Base-by-base conservation (phyloP, 1,140 invertebrate species). In the Zaprionus davidi region DNA sequence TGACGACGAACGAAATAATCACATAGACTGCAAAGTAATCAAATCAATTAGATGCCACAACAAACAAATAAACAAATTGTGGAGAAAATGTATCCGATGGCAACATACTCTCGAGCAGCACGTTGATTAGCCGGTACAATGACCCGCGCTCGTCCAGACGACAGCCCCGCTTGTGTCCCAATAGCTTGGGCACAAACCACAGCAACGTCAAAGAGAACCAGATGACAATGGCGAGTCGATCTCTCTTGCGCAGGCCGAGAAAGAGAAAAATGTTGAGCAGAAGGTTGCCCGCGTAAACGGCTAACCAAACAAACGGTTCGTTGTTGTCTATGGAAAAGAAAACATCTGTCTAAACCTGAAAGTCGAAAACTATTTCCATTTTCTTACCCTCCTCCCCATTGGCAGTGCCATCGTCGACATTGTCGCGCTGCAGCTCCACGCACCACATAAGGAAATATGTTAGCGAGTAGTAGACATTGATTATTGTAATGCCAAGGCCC, bases 381-480 rank as follows among this genome's bases (percentile, higher is more conserved):
- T 46, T 46, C n/a, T 69, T 58, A 75, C 72, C 67, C 15, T 57
- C 31, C 2, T 75, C 66, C 11, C 26, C 41, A n/a, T 31, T 31
- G 1, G 28, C 28, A 31, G 28, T 31, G 41, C 13, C 15, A 6
- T n/a, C n/a, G 24, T 2, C 51, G 49, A 31, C 31, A 34, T 11
- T 3, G n/a, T 38, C 12, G 24, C n/a, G 51, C 38, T 63, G 72
- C 31, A 71, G 11, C 24, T 69, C 72, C 67, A 75, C 72, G 24
- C 72, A 75, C 72, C 72, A 75, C 72, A 75, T 75, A 12, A 75
- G 53, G n/a, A 75, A 64, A 58, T 75, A 75, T 64, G 67, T 31
- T 51, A 71, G 51, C 72, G 72, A 75, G 41, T 75, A 75, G 44
- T 64, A 75, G 13, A 64, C 53, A 75, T 75, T 75, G 72, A 75